Conservation (phyloP, 2,113 vertebrate genomes). For the Tragulus kanchil region DNA sequence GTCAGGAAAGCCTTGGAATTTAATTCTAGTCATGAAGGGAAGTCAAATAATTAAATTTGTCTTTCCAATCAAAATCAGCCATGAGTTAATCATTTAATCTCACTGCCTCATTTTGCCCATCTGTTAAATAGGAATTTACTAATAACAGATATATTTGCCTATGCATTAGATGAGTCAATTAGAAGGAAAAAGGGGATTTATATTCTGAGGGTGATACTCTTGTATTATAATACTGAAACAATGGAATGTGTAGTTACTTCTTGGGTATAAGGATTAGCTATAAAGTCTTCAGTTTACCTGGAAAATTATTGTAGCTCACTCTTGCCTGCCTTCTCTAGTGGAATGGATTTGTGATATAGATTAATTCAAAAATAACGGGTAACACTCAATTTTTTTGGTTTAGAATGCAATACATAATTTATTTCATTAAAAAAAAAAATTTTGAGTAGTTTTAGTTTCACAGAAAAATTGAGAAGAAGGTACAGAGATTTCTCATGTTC, state of each 20-base stretch:
- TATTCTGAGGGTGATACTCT: not conserved
- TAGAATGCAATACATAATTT: conserved; percentile 28
- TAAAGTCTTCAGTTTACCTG: conserved; percentile 35
- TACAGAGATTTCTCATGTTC: not conserved
- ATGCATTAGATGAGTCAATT: conserved; percentile 27
- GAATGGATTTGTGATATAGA: not conserved
- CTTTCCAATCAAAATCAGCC: conserved; percentile 76
- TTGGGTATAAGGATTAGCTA: conserved; percentile 21
- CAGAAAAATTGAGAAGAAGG: not conserved
- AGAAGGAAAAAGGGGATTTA: conserved; percentile 38
- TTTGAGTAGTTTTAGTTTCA: not conserved
- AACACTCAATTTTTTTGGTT: conserved; percentile 48
- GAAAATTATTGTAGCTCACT: conserved; percentile 14
- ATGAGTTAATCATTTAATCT: conserved; percentile 74
- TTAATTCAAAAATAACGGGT: conserved; percentile 47
- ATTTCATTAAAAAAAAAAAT: not conserved
- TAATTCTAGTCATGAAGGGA: conserved; percentile 75
- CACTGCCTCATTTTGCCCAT: conserved; percentile 74
- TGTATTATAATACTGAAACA: conserved; percentile 19
- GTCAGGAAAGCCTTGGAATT: conserved; percentile 53
- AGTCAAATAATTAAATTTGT: conserved; percentile 73
- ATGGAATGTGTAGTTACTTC: not conserved
- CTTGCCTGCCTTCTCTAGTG: not conserved
- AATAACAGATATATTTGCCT: conserved; percentile 56
- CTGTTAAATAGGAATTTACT: conserved; percentile 79